Base-by-base conservation (phyloP, 2,113 vertebrate genomes). In the Nyctibius bracteatus region DNA sequence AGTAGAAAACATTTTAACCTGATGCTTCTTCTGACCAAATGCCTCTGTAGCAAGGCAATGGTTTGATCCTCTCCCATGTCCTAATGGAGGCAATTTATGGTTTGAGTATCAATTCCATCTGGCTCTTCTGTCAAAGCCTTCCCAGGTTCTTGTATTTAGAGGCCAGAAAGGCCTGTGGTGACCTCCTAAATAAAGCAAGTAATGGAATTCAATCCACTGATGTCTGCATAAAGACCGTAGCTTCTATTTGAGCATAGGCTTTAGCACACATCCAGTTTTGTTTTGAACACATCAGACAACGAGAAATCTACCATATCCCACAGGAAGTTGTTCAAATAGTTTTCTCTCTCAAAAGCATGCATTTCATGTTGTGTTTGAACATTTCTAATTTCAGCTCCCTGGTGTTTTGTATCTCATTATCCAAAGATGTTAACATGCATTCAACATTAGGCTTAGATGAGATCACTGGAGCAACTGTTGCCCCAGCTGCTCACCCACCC, bases 311-410 rank as follows among this genome's bases (percentile, higher is more conserved):
- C 51, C 63, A 20, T 67, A 68, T 81, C 65, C 17, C 8, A 4
- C 41, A 67, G 75, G 47, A 93, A 88, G 24, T 28, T 78, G 35
- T 86, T 96, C 35, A 59, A 39, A 63, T 59, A 90, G 43, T 65
- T 93, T 73, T 49, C 41, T 52, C 41, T 52, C 31, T 91, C 44
- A 81, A 93, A 93, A 86, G 39, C 22, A 59, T 30, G 18, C 7
- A 84, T 84, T 93, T 90, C 12, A 16, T 75, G 52, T 75, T 90
- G 49, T 37, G 23, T 96, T 86, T 84, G 68, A 95, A 72, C 75
- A 81, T 79, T 74, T 90, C 59, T 88, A 65, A 86, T 81, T 96
- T 86, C 75, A 81, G 43, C 52, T 81, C 72, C 77, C 83, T 79
- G 35, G 43, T 88, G 91, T 78, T 97, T 91, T 2, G 0, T 82